Evolutionary conservation across 2,113 vertebrate species (phyloP).

Genomic region (Brienomyrus longianalis): DNA sequence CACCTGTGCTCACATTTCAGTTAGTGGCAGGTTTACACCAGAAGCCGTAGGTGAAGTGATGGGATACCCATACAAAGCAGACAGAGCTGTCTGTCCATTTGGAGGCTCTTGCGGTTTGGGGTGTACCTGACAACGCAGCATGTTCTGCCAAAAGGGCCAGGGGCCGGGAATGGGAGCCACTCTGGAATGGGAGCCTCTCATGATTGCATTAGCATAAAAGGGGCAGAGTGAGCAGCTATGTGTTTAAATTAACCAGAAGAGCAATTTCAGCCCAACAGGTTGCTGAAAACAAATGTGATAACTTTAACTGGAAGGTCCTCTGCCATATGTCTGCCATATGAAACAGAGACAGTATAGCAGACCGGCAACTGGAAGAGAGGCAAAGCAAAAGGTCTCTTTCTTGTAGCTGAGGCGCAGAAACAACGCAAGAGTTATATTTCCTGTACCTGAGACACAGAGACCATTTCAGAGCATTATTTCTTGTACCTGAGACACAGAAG

Average conservation of each 20-base stretch:
- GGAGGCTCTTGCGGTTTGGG: neutral
- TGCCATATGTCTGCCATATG: too few relatives aligned
- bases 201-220: slow-evolving; percentile 7
- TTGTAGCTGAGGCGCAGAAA: neutral
- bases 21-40: neutral
- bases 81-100: neutral
- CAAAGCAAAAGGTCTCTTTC: neutral
- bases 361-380: neutral
- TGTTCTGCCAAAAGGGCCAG: neutral
- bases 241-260: neutral
- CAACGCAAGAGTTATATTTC: neutral
- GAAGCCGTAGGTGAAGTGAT: neutral
- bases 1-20: neutral
- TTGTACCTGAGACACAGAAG: neutral
- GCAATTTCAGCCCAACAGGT: neutral
- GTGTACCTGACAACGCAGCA: neutral
- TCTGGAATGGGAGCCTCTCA: neutral
- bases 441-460: neutral
- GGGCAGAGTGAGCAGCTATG: neutral
- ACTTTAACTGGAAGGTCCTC: neutral
- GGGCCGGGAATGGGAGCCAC: neutral
- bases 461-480: neutral
- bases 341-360: neutral
- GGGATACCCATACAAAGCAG: neutral
- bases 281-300: neutral